Base-by-base conservation (phyloP, 2,113 vertebrate species). In the Callionymus lyra region DNA sequence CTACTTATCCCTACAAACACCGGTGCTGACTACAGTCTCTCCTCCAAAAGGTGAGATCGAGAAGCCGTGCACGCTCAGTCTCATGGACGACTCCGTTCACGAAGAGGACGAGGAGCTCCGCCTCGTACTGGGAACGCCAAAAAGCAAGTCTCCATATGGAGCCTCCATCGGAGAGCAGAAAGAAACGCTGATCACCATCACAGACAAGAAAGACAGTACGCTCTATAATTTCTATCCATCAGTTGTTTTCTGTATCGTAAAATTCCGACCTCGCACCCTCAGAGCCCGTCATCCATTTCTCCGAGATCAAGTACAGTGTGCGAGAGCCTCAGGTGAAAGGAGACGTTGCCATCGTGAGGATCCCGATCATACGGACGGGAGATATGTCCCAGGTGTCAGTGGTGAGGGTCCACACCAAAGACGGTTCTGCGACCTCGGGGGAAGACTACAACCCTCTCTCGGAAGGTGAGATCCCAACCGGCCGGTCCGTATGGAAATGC, bases 361-460 rank as follows among this genome's bases (percentile, higher is more conserved):
- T 90, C 66, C 82, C 86, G 9, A 72, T 90, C 44, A 52, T 89
- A 31, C 81, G 82, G 16, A 17, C 79, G 1, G 85, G 89, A 10
- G 89, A 91, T 51, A 80, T 80, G 11, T 90, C 89, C 11, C 84
- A 90, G 65, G 79, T 89, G 15, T 89, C 89, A 1, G 53, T 89
- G 53, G 89, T 91, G 40, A 82, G 87, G 64, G 81, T 89, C 19
- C 88, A 90, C 83, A 90, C 86, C 27, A 89, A 89, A 41, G 89
- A 91, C n/a, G 88, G 88, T 19, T 91, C 89, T 41, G 88, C 89
- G 8, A 86, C 85, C 12, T 90, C 86, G 9, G 89, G 87, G 53
- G 86, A 90, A 32, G 88, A 91, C 64, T 90, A 90, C 65, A 90
- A 87, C 77, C 88, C 89, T 0, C 31, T 91, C 59, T 89, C 90